These are phyloP conservation scores for Mus minutoides DNA, from an alignment of 2,797 vertebrate species.

Conservation along the genomic window DNA sequence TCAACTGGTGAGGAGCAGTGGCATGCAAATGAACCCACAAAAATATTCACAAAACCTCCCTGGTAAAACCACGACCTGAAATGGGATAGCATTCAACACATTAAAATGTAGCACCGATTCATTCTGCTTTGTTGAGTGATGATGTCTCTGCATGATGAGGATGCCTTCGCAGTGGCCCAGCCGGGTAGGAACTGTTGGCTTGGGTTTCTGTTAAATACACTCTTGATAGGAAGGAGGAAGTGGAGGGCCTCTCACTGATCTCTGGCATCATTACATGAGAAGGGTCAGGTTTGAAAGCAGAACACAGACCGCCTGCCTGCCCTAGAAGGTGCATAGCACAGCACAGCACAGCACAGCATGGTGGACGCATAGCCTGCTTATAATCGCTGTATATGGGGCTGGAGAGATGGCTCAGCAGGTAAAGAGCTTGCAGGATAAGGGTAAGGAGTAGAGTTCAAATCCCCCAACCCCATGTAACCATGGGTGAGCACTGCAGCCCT, in stretches of 20 bases:
- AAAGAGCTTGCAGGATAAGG: not conserved
- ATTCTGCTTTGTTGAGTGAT: not conserved
- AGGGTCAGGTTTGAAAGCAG: not conserved
- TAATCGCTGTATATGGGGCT: not conserved
- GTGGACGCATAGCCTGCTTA: not conserved
- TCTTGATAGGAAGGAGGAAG: not conserved
- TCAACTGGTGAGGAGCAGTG: not conserved
- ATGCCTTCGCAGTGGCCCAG: not conserved
- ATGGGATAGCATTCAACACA: not conserved
- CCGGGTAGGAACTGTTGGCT: not conserved
- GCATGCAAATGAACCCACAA: not conserved
- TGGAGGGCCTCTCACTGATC: not conserved
- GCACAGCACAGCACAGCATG: not conserved
- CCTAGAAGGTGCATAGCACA: not conserved
- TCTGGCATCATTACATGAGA: not conserved
- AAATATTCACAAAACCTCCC: not conserved
- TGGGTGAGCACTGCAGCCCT: not conserved
- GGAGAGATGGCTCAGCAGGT: not conserved
- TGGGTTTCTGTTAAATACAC: not conserved
- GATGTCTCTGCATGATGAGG: not conserved
- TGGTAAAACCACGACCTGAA: not conserved
- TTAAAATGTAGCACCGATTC: not conserved
- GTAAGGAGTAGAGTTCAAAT: not conserved
- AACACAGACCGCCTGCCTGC: not conserved
- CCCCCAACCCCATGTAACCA: not conserved